Evolutionary conservation across 2,113 vertebrate genomes (phyloP), one percentile per base, ranked within the genome.

Genomic region (Hiodon tergisus): DNA sequence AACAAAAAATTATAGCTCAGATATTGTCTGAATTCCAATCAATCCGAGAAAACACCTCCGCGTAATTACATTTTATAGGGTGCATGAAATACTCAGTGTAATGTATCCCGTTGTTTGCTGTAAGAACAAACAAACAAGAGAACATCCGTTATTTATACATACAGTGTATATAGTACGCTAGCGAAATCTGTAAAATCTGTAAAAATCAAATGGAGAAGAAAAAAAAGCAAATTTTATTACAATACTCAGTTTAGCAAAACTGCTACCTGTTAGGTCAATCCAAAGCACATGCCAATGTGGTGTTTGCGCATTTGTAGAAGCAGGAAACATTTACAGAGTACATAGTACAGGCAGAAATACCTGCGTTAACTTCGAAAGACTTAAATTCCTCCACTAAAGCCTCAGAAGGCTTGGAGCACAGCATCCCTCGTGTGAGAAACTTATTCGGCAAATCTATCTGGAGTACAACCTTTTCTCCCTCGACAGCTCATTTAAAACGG

Each of bases 391-490:
- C 88, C 88, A 80, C 87, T 69, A 87, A 82, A 83, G 85, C 87
- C 91, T 89, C 80, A 87, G 88, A 74, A 82, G 81, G 79, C 83
- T 79, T 78, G 80, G 82, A 81, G 81, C 86, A 78, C 85, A 90
- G 89, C 91, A 92, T 92, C 90, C 86, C 85, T 88, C 77, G 81
- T 66, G 77, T 72, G 74, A 73, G 79, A 80, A 89, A 87, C 82
- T 87, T 83, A 77, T 67, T 86, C 79, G 82, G 81, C 84, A 77
- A 81, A 84, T 88, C 83, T 85, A 79, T 79, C 74, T 48, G 31
- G 55, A 69, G 59, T 50, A 71, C 67, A 69, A 69, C 68, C 80
- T 78, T 55, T 70, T 70, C 74, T 50, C 75, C 67, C 63, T 66
- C 51, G 65, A 74, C 78, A 74, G 60, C 54, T 46, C 52, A 8